Conservation (phyloP, 1,140 invertebrate genomes). For the Bombus turneri region DNA sequence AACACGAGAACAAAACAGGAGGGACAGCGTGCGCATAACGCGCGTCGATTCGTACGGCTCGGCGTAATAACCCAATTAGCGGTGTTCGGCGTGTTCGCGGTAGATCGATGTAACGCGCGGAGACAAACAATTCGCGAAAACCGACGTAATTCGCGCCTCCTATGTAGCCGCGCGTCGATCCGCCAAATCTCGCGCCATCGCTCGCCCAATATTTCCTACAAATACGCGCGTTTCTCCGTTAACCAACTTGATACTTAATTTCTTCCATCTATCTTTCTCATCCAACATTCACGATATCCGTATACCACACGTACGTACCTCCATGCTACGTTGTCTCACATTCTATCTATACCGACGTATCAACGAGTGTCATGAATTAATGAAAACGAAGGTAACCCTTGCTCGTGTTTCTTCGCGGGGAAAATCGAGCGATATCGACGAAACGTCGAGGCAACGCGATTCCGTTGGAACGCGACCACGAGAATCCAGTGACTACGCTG, state of each 20-base stretch:
- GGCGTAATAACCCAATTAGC: slow-evolving; percentile 39
- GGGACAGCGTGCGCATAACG: background rate
- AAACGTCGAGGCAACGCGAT: background rate
- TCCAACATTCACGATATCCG: background rate
- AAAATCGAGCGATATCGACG: background rate
- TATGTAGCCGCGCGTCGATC: background rate
- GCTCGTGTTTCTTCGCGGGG: too few relatives aligned
- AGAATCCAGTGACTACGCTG: background rate
- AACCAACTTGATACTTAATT: too few relatives aligned
- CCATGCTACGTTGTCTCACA: too few relatives aligned
- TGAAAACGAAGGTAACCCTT: background rate
- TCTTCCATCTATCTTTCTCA: too few relatives aligned
- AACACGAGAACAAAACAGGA: background rate
- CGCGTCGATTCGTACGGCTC: slow-evolving; percentile 1
- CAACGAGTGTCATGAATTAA: background rate
- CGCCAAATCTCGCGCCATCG: background rate
- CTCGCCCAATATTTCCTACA: too few relatives aligned
- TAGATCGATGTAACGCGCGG: slow-evolving; percentile 16
- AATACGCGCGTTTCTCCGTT: too few relatives aligned
- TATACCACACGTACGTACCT: too few relatives aligned
- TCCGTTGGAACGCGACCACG: background rate
- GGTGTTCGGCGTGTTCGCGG: background rate
- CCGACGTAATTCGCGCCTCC: background rate
- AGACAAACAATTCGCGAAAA: slow-evolving; percentile 17
- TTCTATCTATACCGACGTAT: too few relatives aligned